A percentile compares a stretch with the other conserved stretches of the same genome.
Conservation (phyloP, 1,140 invertebrate genomes). For the Hycleus phaleratus region DNA sequence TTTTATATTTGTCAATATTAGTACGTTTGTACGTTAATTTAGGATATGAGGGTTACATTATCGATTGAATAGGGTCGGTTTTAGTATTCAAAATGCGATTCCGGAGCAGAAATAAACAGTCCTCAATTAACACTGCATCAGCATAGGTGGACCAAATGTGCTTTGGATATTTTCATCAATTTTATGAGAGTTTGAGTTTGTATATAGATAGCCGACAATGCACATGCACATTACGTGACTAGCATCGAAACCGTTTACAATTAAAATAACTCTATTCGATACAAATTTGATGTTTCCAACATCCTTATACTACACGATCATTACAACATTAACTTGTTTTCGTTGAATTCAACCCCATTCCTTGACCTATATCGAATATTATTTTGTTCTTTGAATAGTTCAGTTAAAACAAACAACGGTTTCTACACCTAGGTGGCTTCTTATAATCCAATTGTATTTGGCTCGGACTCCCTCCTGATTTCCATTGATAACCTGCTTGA, state of each 20-base stretch:
- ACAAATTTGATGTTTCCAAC: too few relatives aligned
- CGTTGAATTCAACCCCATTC: too few relatives aligned
- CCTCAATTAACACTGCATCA: slow-evolving; percentile 30
- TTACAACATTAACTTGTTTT: too few relatives aligned
- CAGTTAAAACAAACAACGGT: too few relatives aligned
- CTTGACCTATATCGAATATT: too few relatives aligned
- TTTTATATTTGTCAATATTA: too few relatives aligned
- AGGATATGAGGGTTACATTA: background rate
- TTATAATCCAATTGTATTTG: too few relatives aligned
- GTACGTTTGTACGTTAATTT: too few relatives aligned
- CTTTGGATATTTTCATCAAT: background rate
- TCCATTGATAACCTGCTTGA: slow-evolving; percentile 1
- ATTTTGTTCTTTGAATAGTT: too few relatives aligned
- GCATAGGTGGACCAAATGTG: slow-evolving; percentile 14
- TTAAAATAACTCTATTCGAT: too few relatives aligned
- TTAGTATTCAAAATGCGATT: slow-evolving; percentile 19
- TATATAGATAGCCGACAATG: background rate
- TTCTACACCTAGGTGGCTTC: too few relatives aligned
- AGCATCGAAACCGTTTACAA: slow-evolving; percentile 16
- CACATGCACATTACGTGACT: slow-evolving; percentile 24
- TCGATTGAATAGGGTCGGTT: slow-evolving; percentile 12
- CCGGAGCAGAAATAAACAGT: slow-evolving; percentile 26
- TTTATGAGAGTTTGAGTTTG: background rate
- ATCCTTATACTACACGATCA: too few relatives aligned
- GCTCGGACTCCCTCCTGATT: slow-evolving; percentile 1